These are phyloP conservation scores for Burhinus oedicnemus DNA, from an alignment of 2,113 vertebrate genomes.

Conservation along the genomic window DNA sequence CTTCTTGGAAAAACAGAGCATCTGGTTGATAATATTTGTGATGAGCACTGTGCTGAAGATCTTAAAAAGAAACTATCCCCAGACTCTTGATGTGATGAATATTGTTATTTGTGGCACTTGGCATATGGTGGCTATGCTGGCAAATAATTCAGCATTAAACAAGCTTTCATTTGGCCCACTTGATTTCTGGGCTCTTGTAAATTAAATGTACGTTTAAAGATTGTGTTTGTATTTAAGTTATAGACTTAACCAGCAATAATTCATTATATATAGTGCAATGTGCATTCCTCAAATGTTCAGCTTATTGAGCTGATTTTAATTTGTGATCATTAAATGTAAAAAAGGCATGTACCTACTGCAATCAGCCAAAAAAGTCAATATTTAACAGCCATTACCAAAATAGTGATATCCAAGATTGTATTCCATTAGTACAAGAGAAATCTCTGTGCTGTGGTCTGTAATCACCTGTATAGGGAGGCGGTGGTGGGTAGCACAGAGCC, in stretches of 20 bases:
- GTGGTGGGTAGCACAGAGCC: neutral
- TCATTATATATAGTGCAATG: neutral
- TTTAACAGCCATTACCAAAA: neutral
- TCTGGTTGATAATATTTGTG: conserved; percentile 25
- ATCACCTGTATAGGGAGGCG: neutral
- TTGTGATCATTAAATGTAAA: conserved; percentile 25
- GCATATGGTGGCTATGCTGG: neutral
- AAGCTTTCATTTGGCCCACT: neutral
- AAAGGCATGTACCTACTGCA: neutral
- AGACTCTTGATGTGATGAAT: neutral
- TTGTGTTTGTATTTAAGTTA: neutral
- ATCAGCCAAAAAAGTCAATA: neutral
- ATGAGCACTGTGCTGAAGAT: neutral
- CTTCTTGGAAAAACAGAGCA: neutral
- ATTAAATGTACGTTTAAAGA: neutral
- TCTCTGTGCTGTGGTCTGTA: neutral
- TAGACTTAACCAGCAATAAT: neutral
- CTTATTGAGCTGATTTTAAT: neutral
- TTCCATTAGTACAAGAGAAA: neutral
- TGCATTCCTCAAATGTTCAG: neutral
- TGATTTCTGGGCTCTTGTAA: neutral
- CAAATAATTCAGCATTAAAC: conserved; percentile 27
- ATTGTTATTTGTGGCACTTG: neutral
- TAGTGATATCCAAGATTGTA: neutral
- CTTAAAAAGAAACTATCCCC: conserved; percentile 16